Evolutionary conservation across 1,140 invertebrate species (phyloP).

Genomic region (Pachypeltis micranthus): DNA sequence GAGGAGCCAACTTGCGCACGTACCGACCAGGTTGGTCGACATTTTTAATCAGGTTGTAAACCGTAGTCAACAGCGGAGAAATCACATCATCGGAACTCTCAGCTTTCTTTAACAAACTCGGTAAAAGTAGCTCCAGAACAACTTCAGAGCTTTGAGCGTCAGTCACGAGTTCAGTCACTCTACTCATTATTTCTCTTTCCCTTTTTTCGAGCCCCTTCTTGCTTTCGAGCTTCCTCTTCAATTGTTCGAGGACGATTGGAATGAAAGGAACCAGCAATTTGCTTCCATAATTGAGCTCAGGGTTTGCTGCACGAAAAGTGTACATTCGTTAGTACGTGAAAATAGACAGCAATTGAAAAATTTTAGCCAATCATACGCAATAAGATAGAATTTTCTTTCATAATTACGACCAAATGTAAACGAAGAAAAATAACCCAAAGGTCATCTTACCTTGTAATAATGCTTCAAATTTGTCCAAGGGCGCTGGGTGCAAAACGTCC

Average conservation of each 20-base stretch:
- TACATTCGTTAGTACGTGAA: slow-evolving; percentile 31
- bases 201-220: slow-evolving; percentile 28
- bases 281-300: slow-evolving; percentile 60
- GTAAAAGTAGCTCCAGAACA: slow-evolving; percentile 56
- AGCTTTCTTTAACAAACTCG: slow-evolving; percentile 56
- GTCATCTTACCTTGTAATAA: too few species aligned
- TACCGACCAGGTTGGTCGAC: slow-evolving; percentile 51
- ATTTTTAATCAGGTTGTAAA: slow-evolving; percentile 58
- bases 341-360: too few species aligned
- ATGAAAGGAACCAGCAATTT: slow-evolving; percentile 61
- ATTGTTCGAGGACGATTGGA: slow-evolving; percentile 52
- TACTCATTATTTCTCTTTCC: slow-evolving; percentile 67
- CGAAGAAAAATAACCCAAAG: too few species aligned
- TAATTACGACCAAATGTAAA: too few species aligned
- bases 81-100: slow-evolving; percentile 44
- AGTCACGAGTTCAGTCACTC: slow-evolving; percentile 58
- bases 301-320: too few species aligned
- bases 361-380: too few species aligned
- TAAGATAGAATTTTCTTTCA: too few species aligned
- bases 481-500: background rate
- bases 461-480: too few species aligned
- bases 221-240: slow-evolving; percentile 45
- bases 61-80: slow-evolving; percentile 51
- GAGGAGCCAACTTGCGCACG: slow-evolving; percentile 48
- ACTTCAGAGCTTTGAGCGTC: slow-evolving; percentile 48